Base-by-base conservation (phyloP, 2,888 invertebrate genomes). In the Himalopsyche tibetana region DNA sequence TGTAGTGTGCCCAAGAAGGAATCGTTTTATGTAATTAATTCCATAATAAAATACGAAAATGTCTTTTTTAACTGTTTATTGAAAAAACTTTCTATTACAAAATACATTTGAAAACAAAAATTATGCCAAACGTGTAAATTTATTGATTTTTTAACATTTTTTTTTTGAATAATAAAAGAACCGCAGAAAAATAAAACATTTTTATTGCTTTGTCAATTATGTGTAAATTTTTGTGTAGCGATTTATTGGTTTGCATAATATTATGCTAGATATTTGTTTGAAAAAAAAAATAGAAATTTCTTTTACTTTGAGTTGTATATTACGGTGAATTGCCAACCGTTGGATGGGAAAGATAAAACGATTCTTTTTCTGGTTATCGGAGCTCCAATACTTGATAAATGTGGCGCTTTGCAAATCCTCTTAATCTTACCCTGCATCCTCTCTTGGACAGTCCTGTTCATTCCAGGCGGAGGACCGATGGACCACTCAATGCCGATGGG, bases 391-490 rank as follows among this genome's bases (percentile, higher is more conserved):
- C 51, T 9, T 74, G 15, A 5, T 36, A 12, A 74, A 38, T 74
- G 74, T 74, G 74, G 74, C 74, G 36, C 74, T 15, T 74, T 74
- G 74, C 38, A 74, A 74, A 74, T 74, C 74, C 74, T 74, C 74
- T 74, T 74, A 74, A 74, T 74, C 74, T 74, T 74, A 74, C 38
- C 15, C 12, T 74, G 74, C 28, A 84, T 80, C 84, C 82, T 45
- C 56, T 45, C 79, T 86, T 85, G 80, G 86, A 56, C 84, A 87
- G 85, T 86, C 82, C 87, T 89, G 74, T 88, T 88, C 88, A 89
- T 89, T 90, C 82, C 91, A 95, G 96, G 95, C 90, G 93, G 94
- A 88, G 94, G 94, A 88, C 94, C 94, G 89, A 93, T 94, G 91
- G 95, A 95, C 90, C 74, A 74, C 74, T 74, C 74, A 38, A 74